phyloP scores from a whole-genome alignment of 2,113 vertebrate genomes.

The Halcyon malimbica region DNA sequence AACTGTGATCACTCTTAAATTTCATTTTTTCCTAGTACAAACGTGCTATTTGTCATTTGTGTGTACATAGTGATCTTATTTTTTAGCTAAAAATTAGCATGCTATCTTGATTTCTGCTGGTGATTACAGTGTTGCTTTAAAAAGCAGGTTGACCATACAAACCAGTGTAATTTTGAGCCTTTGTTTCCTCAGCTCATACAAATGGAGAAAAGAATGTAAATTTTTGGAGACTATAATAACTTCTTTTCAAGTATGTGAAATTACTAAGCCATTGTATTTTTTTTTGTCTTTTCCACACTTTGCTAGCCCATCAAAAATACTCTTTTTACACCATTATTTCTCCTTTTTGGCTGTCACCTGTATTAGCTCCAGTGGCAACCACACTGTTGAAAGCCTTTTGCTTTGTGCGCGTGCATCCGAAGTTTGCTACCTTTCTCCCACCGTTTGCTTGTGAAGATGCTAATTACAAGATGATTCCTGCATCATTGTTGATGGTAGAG shows the following conservation, averaged over 20 bases:
- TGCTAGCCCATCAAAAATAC: not conserved
- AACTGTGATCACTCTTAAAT: not conserved
- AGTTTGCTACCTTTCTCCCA: conserved; percentile 4
- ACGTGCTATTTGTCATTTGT: not conserved
- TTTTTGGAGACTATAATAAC: not conserved
- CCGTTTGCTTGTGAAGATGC: not conserved
- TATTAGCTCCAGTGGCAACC: not conserved
- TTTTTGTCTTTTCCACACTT: not conserved
- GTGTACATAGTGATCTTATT: not conserved
- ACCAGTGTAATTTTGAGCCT: not conserved
- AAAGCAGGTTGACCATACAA: not conserved
- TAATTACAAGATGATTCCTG: conserved; percentile 20
- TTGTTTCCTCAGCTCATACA: not conserved
- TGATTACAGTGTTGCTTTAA: not conserved
- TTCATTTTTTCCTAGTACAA: not conserved
- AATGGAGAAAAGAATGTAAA: not conserved
- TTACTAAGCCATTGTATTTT: not conserved
- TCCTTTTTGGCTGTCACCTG: not conserved
- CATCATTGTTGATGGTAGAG: not conserved
- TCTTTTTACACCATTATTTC: not conserved
- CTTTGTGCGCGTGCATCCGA: not conserved
- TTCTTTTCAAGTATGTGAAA: not conserved
- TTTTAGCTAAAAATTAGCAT: not conserved
- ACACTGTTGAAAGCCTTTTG: not conserved
- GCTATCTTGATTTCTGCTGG: not conserved